Evolutionary conservation across 2,797 vertebrate species (phyloP), one percentile per base, ranked within the genome.

Genomic region (Enteromius unitaeniatus): DNA sequence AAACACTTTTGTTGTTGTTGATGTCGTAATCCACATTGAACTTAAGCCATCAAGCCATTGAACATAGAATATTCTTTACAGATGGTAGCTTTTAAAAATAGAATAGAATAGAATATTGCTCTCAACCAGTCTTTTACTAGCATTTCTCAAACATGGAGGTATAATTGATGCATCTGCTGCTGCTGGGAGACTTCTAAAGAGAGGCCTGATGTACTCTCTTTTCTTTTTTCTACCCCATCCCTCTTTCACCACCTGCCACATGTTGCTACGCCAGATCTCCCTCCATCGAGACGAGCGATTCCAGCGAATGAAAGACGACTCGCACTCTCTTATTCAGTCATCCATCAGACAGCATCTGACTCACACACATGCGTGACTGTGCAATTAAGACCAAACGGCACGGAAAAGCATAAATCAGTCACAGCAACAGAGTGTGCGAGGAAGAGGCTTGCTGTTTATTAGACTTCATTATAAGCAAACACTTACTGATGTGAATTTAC

Each of bases 181-280:
- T 89, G 90, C 86, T 85, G 90, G 88, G 82, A 85, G 86, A 89
- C 89, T 91, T 70, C 40, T 68, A 89, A 90, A 87, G 89, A 85
- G 67, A 88, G 62, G 78, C 72, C 80, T 86, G 70, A 72, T 78
- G 77, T 69, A 53, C 74, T 87, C 69, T 28, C 78, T 82, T 89
- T 88, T 86, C 88, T 84, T 40, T 85, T 84, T 26, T 74, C 81
- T 64, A 58, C 74, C 88, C 81, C 69, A 81, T 78, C 79, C 78
- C 88, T 89, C 86, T 73, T 87, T 88, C 86, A 88, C 83, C 92
- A 92, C 91, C 92, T 93, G 91, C 90, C 91, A 93, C 92, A 89
- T 93, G 92, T 92, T 94, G 93, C 91, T 87, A 84, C 45, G 37
- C 86, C 79, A 92, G 86, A 92, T 90, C 90, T 91, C 87, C 53